Evolutionary conservation across 1,140 invertebrate genomes (phyloP).

Genomic region (Drosophila rhopaloa): DNA sequence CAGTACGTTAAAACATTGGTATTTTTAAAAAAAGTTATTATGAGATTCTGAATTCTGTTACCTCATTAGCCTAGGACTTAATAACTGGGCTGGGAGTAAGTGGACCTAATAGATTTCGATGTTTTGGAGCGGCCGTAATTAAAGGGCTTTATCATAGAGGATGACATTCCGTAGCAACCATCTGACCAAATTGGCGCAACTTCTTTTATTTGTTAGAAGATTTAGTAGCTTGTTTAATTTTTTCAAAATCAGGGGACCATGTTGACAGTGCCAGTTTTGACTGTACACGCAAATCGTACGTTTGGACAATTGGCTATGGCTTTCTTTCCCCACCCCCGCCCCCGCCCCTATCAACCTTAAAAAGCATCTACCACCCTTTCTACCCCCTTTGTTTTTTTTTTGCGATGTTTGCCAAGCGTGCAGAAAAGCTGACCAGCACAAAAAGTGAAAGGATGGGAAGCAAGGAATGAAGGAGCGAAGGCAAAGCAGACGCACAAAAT

Average conservation of each 20-base stretch:
- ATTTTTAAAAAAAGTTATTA: too few relatives aligned
- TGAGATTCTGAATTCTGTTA: too few relatives aligned
- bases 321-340: neutral
- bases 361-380: constrained; percentile 34
- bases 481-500: constrained; percentile 66
- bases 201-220: too few relatives aligned
- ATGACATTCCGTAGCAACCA: too few relatives aligned
- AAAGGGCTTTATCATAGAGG: too few relatives aligned
- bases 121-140: too few relatives aligned
- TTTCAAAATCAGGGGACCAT: neutral
- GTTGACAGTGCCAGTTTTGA: neutral
- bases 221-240: neutral
- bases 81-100: too few relatives aligned
- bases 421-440: constrained; percentile 82
- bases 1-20: too few relatives aligned
- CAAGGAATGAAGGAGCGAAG: constrained; percentile 1
- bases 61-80: too few relatives aligned
- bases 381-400: constrained; percentile 17
- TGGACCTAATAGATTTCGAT: too few relatives aligned
- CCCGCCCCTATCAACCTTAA: constrained; percentile 9
- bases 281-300: constrained; percentile 32
- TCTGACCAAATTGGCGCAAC: too few relatives aligned
- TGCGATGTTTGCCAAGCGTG: constrained; percentile 71
- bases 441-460: constrained; percentile 39
- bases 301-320: constrained; percentile 73